Evolutionary conservation across 1,140 invertebrate genomes (phyloP).

Genomic region (Drosophila malerkotliana): DNA sequence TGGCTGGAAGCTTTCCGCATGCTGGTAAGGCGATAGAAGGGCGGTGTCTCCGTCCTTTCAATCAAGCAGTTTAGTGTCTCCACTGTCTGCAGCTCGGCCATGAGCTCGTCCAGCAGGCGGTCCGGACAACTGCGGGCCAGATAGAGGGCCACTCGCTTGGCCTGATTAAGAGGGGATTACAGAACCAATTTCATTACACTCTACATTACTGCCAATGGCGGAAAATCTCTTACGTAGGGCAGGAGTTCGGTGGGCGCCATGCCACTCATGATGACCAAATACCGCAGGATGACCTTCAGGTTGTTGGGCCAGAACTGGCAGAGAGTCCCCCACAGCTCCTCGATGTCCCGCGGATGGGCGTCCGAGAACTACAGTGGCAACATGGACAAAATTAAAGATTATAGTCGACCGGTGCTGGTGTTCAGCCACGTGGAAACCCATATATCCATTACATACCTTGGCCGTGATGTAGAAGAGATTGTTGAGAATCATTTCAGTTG

Average conservation of each 20-base stretch:
- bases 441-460: slow-evolving; percentile 87
- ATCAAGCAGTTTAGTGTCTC: slow-evolving; percentile 97
- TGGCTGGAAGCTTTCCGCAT: slow-evolving; percentile 95
- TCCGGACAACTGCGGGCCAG: slow-evolving; percentile 95
- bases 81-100: slow-evolving; percentile 97
- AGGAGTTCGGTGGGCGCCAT: slow-evolving; percentile 97
- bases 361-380: slow-evolving; percentile 91
- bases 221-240: slow-evolving; percentile 89
- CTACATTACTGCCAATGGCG: not conserved
- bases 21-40: slow-evolving; percentile 96
- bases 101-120: slow-evolving; percentile 96
- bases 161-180: slow-evolving; percentile 85
- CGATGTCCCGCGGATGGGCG: slow-evolving; percentile 97
- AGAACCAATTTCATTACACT: not conserved
- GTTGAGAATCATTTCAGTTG: slow-evolving; percentile 99
- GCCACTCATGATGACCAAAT: slow-evolving; percentile 97
- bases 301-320: slow-evolving; percentile 98
- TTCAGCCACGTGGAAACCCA: not conserved
- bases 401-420: not conserved
- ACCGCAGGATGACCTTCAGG: slow-evolving; percentile 98
- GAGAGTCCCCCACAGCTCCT: slow-evolving; percentile 97
- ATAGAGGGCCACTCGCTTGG: slow-evolving; percentile 97
- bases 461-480: slow-evolving; percentile 99
- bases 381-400: slow-evolving; percentile 1
- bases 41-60: slow-evolving; percentile 98